Evolutionary conservation across 2,888 invertebrate genomes (phyloP).

Genomic region (Cheilosia pagana): DNA sequence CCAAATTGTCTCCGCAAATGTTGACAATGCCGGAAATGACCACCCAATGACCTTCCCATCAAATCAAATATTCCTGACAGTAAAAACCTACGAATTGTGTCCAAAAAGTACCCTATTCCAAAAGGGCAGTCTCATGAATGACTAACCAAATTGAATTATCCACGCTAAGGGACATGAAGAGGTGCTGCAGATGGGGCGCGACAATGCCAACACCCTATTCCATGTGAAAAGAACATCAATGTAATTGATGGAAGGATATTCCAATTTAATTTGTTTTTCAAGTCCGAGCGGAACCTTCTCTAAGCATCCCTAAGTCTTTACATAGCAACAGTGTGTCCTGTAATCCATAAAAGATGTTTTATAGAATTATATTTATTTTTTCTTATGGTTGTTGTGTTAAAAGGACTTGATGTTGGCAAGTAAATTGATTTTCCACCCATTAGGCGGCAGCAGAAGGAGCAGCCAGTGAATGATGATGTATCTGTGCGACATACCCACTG

Average conservation of each 20-base stretch:
- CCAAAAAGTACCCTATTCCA: too few species aligned
- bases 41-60: background rate
- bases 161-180: background rate
- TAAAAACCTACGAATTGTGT: background rate
- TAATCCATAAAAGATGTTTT: constrained; percentile 31
- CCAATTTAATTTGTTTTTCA: constrained; percentile 31
- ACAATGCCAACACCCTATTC: background rate
- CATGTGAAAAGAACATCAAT: background rate
- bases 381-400: background rate
- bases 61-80: constrained; percentile 4
- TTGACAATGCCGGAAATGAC: too few species aligned
- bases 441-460: background rate
- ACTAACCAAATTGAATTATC: constrained; percentile 16
- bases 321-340: background rate
- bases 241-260: constrained; percentile 8
- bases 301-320: background rate
- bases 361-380: too few species aligned
- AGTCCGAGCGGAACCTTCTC: background rate
- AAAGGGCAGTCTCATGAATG: constrained; percentile 4
- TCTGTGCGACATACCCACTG: background rate
- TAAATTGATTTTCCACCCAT: constrained; percentile 26
- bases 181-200: background rate
- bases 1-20: background rate
- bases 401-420: background rate
- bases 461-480: background rate